Evolutionary conservation across 1,140 invertebrate species (phyloP).

Genomic region (Rhysida immarginata): DNA sequence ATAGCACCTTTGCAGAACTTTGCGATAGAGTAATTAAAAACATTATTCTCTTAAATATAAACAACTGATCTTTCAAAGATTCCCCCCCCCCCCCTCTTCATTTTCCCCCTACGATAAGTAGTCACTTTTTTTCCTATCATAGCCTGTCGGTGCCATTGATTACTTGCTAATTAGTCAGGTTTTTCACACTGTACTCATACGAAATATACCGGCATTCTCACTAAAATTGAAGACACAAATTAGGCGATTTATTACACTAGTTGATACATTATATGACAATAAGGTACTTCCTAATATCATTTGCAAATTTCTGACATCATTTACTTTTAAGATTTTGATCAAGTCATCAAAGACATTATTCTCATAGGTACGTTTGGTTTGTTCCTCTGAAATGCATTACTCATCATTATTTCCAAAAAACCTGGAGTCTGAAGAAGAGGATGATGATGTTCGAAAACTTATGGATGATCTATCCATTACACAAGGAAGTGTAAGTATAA

Average conservation of each 20-base stretch:
- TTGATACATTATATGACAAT: slow-evolving; percentile 95
- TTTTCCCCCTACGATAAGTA: too few species aligned
- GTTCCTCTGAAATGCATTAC: slow-evolving; percentile 49
- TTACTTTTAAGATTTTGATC: slow-evolving; percentile 4
- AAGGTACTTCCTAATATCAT: slow-evolving; percentile 39
- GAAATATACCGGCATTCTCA: slow-evolving; percentile 72
- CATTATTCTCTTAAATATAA: slow-evolving; percentile 28
- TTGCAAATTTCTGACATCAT: slow-evolving; percentile 5
- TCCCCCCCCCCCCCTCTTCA: too few species aligned
- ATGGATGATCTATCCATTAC: slow-evolving; percentile 87
- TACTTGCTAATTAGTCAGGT: slow-evolving; percentile 79
- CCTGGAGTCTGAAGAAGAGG: slow-evolving; percentile 39
- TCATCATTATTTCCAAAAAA: too few species aligned
- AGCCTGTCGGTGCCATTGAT: slow-evolving; percentile 84
- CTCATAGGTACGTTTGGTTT: slow-evolving; percentile 51
- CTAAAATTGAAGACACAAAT: slow-evolving; percentile 62
- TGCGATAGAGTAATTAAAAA: slow-evolving; percentile 81
- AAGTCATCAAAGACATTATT: neutral
- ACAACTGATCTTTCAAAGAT: too few species aligned
- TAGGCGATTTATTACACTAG: slow-evolving; percentile 87
- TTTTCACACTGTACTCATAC: slow-evolving; percentile 88
- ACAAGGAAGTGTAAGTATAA: slow-evolving; percentile 29
- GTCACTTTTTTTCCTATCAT: slow-evolving; percentile 5
- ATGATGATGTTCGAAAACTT: slow-evolving; percentile 40
- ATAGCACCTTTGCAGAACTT: slow-evolving; percentile 78